Percentiles rank a stretch among this genome's conserved stretches.
Evolutionary conservation across 2,113 vertebrate genomes (phyloP).

Genomic region (Triplophysa rosa): DNA sequence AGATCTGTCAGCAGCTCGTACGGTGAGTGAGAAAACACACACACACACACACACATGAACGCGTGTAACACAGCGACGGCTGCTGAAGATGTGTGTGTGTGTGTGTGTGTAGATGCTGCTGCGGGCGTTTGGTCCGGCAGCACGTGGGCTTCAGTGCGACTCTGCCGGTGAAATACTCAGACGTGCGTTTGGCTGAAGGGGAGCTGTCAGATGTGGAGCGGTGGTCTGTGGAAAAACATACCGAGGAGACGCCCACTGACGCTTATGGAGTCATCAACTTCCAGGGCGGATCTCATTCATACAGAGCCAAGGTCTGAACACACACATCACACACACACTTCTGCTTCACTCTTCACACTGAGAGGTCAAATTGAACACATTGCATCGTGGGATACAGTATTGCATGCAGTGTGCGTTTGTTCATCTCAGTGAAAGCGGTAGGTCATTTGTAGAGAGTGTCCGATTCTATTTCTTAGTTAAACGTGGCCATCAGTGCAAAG

Average conservation of each 20-base stretch:
- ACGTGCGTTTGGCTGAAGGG: constrained; percentile 92
- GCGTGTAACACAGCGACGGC: neutral
- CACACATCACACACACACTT: neutral
- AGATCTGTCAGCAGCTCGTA: constrained; percentile 98
- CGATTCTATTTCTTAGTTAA: no score
- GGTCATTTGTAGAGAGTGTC: no score
- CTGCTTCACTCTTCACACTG: neutral
- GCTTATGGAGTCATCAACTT: constrained; percentile 98
- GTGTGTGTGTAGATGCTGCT: constrained; percentile 83
- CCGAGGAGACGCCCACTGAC: constrained; percentile 91
- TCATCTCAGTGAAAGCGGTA: no score
- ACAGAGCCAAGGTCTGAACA: constrained; percentile 90
- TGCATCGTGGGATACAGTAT: no score
- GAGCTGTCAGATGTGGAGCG: constrained; percentile 81
- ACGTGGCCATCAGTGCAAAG: no score
- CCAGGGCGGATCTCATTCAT: constrained; percentile 98
- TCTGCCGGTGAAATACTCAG: constrained; percentile 93
- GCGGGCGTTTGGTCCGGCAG: constrained; percentile 94
- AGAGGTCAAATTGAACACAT: no score
- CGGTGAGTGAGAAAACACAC: constrained; percentile 76
- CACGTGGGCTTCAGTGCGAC: constrained; percentile 96
- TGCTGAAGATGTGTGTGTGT: constrained; percentile 3
- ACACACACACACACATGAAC: neutral
- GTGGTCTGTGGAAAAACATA: constrained; percentile 97
- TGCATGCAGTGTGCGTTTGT: no score